Conservation (phyloP, 2,888 invertebrate species). For the Melitaea athalia region DNA sequence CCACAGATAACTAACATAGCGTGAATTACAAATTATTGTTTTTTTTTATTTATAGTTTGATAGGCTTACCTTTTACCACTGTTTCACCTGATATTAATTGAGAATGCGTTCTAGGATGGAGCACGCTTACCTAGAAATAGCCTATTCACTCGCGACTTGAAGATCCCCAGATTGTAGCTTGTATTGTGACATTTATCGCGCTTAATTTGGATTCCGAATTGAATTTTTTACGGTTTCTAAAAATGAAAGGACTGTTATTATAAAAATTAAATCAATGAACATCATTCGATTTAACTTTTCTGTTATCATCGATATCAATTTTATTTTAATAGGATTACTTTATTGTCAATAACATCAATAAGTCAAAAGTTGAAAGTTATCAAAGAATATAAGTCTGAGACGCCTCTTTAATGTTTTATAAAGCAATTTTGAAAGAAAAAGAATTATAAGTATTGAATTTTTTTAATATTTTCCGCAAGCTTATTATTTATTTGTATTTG, state of each 20-base stretch:
- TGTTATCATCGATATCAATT: conserved; percentile 28
- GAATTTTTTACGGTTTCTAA: background rate
- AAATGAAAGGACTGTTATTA: background rate
- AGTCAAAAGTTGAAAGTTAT: conserved; percentile 24
- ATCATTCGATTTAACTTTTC: conserved; percentile 15
- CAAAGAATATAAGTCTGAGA: conserved; percentile 13
- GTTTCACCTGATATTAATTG: no score
- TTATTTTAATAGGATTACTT: conserved; percentile 30
- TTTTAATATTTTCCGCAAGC: conserved; percentile 4
- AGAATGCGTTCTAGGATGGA: no score
- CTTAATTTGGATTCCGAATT: no score
- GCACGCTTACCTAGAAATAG: no score
- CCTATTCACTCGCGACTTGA: no score
- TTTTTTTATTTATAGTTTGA: no score
- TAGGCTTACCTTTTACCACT: no score
- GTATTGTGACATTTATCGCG: no score
- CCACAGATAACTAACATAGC: no score
- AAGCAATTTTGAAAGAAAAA: conserved; percentile 9
- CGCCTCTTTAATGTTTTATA: conserved; percentile 15
- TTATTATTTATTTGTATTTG: background rate
- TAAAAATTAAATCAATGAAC: conserved; percentile 5
- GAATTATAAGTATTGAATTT: conserved; percentile 3
- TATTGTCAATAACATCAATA: conserved; percentile 20
- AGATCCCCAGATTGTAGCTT: no score
- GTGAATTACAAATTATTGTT: no score